phyloP scores from a whole-genome alignment of 2,113 vertebrate species.

The Pluvialis apricaria region DNA sequence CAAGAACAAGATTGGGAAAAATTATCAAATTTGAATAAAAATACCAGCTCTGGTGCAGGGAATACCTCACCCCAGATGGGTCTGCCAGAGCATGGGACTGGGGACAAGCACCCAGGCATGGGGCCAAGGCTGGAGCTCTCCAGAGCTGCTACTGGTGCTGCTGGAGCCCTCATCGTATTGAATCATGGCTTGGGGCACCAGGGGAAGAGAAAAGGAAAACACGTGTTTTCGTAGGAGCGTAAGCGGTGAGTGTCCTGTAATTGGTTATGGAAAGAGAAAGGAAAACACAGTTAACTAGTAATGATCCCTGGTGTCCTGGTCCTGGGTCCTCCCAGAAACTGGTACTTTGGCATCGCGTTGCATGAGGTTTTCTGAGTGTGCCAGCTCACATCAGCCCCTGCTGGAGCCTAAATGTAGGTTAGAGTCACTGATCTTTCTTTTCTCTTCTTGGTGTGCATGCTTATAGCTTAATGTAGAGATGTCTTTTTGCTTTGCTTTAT shows the following conservation, averaged over 20 bases:
- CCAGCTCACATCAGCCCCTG: not conserved
- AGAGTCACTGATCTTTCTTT: not conserved
- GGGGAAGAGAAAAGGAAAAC: not conserved
- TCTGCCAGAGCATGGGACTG: not conserved
- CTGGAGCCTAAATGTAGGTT: not conserved
- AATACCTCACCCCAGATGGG: not conserved
- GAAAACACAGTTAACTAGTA: not conserved
- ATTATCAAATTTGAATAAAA: not conserved
- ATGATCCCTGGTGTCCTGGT: not conserved
- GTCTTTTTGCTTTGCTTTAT: not conserved
- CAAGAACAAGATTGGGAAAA: not conserved
- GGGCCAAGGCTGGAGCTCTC: not conserved
- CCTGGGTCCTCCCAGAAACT: not conserved
- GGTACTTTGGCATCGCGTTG: not conserved
- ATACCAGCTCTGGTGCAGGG: not conserved
- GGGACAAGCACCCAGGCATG: not conserved
- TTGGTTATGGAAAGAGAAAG: not conserved
- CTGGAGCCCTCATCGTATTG: accelerated
- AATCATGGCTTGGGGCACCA: not conserved
- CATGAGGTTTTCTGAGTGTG: not conserved
- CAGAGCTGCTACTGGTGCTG: not conserved
- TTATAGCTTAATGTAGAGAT: not conserved
- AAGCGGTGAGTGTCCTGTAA: not conserved
- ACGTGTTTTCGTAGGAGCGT: not conserved
- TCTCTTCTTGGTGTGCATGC: not conserved